Conservation (phyloP, 2,113 vertebrate species). For the Pangasianodon gigas region DNA sequence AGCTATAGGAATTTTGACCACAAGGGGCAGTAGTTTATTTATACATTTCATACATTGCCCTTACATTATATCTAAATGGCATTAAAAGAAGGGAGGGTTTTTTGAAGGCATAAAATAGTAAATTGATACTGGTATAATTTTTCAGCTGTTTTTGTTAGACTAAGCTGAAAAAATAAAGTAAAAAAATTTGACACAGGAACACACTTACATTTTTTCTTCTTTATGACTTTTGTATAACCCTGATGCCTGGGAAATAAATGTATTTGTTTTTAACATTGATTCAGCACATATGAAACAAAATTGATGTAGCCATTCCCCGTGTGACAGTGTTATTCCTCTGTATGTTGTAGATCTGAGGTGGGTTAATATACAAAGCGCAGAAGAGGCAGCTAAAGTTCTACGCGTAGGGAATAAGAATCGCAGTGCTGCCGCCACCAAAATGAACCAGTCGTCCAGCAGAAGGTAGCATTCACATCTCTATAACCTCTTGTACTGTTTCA, state of each 20-base stretch:
- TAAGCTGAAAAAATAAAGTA: not conserved
- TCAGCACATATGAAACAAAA: not conserved
- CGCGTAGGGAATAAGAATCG: constrained; percentile 85
- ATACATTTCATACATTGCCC: not conserved
- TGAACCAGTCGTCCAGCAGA: constrained; percentile 89
- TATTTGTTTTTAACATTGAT: not conserved
- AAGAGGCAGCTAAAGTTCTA: constrained; percentile 80
- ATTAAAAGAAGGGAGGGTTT: not conserved
- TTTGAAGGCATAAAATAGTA: not conserved
- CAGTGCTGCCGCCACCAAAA: constrained; percentile 84
- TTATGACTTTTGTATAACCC: not conserved
- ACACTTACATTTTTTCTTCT: too few species aligned
- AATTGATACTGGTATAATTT: not conserved
- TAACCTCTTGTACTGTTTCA: not conserved
- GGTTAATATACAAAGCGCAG: constrained; percentile 78
- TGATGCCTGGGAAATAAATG: not conserved
- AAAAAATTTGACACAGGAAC: too few species aligned
- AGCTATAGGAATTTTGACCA: not conserved
- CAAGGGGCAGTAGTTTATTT: not conserved
- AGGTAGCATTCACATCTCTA: constrained; percentile 66
- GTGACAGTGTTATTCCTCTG: not conserved
- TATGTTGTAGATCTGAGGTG: constrained; percentile 79
- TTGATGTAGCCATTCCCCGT: not conserved
- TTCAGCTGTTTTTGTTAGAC: not conserved
- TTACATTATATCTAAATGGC: not conserved